These are phyloP conservation scores for Leptobrachium leishanense DNA, from an alignment of 2,113 vertebrate species.

Conservation along the genomic window DNA sequence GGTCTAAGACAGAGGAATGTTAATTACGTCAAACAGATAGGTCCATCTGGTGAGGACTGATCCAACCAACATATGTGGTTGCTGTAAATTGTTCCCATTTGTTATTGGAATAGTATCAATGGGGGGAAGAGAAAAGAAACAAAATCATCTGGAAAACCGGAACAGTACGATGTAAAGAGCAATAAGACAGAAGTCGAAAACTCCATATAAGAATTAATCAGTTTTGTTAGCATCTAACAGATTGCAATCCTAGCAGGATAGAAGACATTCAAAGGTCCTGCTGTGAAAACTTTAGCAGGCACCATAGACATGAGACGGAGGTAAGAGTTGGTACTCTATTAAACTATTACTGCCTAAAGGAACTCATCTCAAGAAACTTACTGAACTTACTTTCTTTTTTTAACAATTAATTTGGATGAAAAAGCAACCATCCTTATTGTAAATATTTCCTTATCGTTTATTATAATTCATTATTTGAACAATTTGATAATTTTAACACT, in stretches of 20 bases:
- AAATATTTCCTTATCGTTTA: too few relatives aligned
- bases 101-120: slow-evolving; percentile 3
- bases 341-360: slow-evolving; percentile 60
- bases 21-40: slow-evolving; percentile 33
- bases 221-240: slow-evolving; percentile 61
- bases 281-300: slow-evolving; percentile 58
- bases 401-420: too few relatives aligned
- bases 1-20: background rate
- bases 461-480: too few relatives aligned
- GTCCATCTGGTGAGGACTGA: slow-evolving; percentile 38
- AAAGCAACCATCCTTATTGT: too few relatives aligned
- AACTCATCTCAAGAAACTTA: slow-evolving; percentile 42
- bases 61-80: slow-evolving; percentile 13
- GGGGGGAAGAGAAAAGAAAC: slow-evolving; percentile 28
- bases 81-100: slow-evolving; percentile 52
- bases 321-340: slow-evolving; percentile 63
- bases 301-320: slow-evolving; percentile 54
- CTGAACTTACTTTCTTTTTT: slow-evolving; percentile 7
- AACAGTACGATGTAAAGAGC: slow-evolving; percentile 53
- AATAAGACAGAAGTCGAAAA: slow-evolving; percentile 53
- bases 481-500: too few relatives aligned
- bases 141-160: slow-evolving; percentile 53
- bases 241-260: slow-evolving; percentile 60
- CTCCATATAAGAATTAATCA: slow-evolving; percentile 59
- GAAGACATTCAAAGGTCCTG: slow-evolving; percentile 58